phyloP scores from a whole-genome alignment of 1,140 invertebrate species.

The Grapholita molesta region DNA sequence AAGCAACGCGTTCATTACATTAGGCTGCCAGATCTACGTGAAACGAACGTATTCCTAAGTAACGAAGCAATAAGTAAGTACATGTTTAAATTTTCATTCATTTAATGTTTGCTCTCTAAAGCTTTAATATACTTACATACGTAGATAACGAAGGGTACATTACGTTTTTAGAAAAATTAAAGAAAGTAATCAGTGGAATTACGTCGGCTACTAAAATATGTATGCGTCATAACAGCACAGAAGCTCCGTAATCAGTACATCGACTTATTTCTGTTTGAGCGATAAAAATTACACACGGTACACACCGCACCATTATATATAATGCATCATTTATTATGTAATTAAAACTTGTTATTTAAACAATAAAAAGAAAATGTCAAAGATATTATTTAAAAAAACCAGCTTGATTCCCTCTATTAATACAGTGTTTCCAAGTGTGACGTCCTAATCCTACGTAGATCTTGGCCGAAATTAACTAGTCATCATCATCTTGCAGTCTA shows the following conservation, averaged over 20 bases:
- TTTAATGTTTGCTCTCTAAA: constrained; percentile 59
- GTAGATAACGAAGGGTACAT: constrained; percentile 42
- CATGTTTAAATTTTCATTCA: constrained; percentile 57
- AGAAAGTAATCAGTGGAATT: constrained; percentile 75
- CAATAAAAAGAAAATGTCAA: too few species aligned
- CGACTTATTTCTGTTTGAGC: background rate
- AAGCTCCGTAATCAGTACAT: background rate
- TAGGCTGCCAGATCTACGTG: constrained; percentile 7
- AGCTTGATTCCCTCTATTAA: too few species aligned
- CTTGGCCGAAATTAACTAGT: too few species aligned
- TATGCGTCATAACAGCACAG: constrained; percentile 63
- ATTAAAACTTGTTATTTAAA: too few species aligned
- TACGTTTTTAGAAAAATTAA: constrained; percentile 71
- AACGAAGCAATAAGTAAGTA: constrained; percentile 19
- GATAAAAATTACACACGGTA: background rate
- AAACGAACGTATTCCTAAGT: constrained; percentile 14
- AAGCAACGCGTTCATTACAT: constrained; percentile 14
- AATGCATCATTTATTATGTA: too few species aligned
- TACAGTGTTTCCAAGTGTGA: too few species aligned
- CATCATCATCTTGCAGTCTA: too few species aligned
- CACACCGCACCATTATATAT: too few species aligned
- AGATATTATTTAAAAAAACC: too few species aligned
- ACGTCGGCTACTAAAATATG: constrained; percentile 75
- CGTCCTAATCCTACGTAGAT: too few species aligned
- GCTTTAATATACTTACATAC: constrained; percentile 69